A percentile compares a stretch with the other conserved stretches of the same genome.
Conservation (phyloP, 2,797 vertebrate genomes). For the Epinephelus coioides region DNA sequence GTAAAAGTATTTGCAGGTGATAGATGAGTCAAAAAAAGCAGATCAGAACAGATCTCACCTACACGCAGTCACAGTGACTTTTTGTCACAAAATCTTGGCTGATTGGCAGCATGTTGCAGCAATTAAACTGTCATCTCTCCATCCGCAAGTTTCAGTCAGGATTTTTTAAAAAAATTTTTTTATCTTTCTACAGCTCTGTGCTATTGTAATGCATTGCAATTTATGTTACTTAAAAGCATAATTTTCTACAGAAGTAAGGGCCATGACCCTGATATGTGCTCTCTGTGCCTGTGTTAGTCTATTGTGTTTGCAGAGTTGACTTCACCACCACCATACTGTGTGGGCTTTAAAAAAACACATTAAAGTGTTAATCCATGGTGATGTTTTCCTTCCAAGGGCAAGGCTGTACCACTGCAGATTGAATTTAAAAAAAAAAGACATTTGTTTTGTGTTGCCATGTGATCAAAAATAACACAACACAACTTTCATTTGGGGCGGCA, state of each 20-base stretch:
- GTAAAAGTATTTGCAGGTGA: background rate
- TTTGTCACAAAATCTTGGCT: background rate
- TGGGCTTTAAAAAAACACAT: conserved; percentile 6
- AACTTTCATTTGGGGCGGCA: background rate
- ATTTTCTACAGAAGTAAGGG: no score
- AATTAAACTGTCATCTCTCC: background rate
- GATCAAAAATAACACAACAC: background rate
- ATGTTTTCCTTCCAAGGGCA: conserved; percentile 18
- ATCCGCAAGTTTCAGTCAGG: no score
- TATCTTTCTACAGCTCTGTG: background rate
- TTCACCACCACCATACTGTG: background rate
- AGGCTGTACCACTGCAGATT: conserved; percentile 8
- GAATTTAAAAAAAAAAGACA: background rate
- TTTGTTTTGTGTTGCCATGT: background rate
- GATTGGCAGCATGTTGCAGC: background rate
- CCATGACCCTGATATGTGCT: background rate
- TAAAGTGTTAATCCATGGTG: conserved; percentile 21
- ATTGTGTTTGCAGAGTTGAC: conserved; percentile 5
- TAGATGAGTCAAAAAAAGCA: background rate
- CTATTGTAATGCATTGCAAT: background rate
- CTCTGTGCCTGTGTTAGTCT: background rate
- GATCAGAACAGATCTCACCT: background rate
- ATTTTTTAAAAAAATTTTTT: background rate
- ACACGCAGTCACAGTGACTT: background rate
- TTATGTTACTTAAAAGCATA: no score